Percentiles rank a stretch among this genome's conserved stretches.
Evolutionary conservation across 2,888 invertebrate genomes (phyloP).

Genomic region (Tachystola acroxantha): DNA sequence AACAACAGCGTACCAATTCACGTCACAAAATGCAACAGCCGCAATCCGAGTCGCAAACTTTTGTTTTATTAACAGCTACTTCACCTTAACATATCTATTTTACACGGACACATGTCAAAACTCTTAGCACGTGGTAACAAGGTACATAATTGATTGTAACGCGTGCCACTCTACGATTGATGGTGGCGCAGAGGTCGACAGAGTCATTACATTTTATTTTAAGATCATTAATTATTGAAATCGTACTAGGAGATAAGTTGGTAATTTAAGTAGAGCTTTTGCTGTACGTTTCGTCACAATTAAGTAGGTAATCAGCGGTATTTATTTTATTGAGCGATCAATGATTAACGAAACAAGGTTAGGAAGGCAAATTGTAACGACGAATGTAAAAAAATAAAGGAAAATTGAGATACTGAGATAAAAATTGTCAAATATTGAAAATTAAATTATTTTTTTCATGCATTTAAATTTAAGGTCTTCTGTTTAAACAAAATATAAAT

Average conservation of each 20-base stretch:
- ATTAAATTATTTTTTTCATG: too few species aligned
- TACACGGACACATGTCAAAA: constrained; percentile 19
- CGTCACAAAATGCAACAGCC: too few species aligned
- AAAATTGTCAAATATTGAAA: too few species aligned
- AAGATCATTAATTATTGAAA: constrained; percentile 67
- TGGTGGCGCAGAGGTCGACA: constrained; percentile 42
- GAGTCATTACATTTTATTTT: constrained; percentile 67
- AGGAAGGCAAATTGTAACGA: too few species aligned
- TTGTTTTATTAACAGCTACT: not conserved
- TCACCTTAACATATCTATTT: constrained; percentile 22
- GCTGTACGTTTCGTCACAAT: not conserved
- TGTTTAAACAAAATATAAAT: too few species aligned
- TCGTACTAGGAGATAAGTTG: constrained; percentile 26
- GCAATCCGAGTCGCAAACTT: too few species aligned
- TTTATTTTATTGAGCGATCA: too few species aligned
- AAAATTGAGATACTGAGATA: too few species aligned
- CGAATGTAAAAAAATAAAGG: too few species aligned
- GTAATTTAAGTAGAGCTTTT: not conserved
- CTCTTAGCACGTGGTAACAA: constrained; percentile 30
- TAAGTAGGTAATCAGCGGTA: not conserved
- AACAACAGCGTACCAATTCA: too few species aligned
- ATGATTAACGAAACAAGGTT: too few species aligned
- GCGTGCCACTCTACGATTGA: constrained; percentile 23
- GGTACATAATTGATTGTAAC: constrained; percentile 18
- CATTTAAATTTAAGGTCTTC: too few species aligned